Conservation (phyloP, 2,888 invertebrate genomes). For the Eristalinus sepulchralis region DNA sequence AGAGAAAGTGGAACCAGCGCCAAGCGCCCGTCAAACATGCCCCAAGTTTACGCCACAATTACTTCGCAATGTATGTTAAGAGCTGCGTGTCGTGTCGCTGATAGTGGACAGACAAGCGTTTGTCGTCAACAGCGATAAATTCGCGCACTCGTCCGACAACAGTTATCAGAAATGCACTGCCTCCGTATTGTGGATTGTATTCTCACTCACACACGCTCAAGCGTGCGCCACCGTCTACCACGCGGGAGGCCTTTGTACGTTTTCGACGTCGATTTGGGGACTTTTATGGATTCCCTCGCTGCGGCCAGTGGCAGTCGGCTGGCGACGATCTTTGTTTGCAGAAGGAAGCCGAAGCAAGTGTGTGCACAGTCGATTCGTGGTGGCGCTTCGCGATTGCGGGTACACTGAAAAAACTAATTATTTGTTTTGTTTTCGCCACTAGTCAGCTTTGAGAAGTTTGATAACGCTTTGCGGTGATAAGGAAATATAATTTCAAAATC, state of each 20-base stretch:
- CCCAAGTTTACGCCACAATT: conserved; percentile 2
- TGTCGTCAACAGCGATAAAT: background rate
- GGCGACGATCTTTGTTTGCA: conserved; percentile 64
- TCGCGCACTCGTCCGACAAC: background rate
- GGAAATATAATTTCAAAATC: background rate
- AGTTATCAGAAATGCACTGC: background rate
- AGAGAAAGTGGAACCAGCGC: conserved; percentile 44
- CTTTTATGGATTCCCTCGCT: conserved; percentile 39
- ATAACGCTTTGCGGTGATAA: background rate
- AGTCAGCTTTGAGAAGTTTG: background rate
- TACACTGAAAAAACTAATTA: background rate
- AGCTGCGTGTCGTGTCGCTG: background rate
- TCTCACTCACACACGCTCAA: background rate
- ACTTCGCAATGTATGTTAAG: background rate
- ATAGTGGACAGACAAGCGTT: background rate
- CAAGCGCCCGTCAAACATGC: background rate
- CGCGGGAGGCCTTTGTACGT: conserved; percentile 15
- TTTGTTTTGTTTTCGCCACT: background rate
- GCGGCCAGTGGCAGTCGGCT: conserved; percentile 48
- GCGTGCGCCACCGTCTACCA: background rate
- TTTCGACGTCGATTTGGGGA: conserved; percentile 47
- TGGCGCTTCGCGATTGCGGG: conserved; percentile 3
- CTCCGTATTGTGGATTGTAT: background rate
- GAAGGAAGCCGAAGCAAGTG: conserved; percentile 40
- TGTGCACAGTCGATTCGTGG: conserved; percentile 1